Evolutionary conservation across 2,888 invertebrate species (phyloP).

Genomic region (Rhagonycha fulva): DNA sequence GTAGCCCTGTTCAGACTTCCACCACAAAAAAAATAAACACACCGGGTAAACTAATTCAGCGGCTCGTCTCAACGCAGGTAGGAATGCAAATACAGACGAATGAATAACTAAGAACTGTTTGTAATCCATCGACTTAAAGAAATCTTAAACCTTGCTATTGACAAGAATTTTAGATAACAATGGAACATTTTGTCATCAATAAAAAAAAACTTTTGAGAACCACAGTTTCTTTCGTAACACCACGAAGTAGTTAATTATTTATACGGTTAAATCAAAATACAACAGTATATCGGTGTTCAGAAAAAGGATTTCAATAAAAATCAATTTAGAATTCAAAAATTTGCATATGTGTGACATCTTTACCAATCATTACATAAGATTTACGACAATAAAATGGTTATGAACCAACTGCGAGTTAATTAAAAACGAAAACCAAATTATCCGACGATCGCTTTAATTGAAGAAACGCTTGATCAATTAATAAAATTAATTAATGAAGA

Average conservation of each 20-base stretch:
- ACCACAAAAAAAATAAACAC: slow-evolving; percentile 12
- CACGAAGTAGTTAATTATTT: not conserved
- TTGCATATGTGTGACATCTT: not conserved
- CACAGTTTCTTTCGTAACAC: not conserved
- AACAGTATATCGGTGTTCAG: not conserved
- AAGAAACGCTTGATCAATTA: not conserved
- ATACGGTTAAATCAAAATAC: not conserved
- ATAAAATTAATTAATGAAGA: not conserved
- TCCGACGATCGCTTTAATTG: not conserved
- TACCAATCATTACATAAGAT: not conserved
- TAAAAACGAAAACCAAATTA: not conserved
- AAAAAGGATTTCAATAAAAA: not conserved
- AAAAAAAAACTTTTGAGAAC: not conserved
- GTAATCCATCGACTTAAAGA: not conserved
- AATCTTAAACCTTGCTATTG: not conserved
- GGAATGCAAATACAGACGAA: slow-evolving; percentile 27
- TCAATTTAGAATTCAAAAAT: not conserved
- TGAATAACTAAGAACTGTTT: not conserved
- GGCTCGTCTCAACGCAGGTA: slow-evolving; percentile 17
- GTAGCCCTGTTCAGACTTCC: not conserved
- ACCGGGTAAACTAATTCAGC: slow-evolving; percentile 9
- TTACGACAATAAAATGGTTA: not conserved
- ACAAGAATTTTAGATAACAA: not conserved
- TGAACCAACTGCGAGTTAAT: not conserved
- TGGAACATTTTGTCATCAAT: not conserved